Evolutionary conservation across 2,113 vertebrate genomes (phyloP), one percentile per base, ranked within the genome.

Genomic region (Vulpes vulpes): DNA sequence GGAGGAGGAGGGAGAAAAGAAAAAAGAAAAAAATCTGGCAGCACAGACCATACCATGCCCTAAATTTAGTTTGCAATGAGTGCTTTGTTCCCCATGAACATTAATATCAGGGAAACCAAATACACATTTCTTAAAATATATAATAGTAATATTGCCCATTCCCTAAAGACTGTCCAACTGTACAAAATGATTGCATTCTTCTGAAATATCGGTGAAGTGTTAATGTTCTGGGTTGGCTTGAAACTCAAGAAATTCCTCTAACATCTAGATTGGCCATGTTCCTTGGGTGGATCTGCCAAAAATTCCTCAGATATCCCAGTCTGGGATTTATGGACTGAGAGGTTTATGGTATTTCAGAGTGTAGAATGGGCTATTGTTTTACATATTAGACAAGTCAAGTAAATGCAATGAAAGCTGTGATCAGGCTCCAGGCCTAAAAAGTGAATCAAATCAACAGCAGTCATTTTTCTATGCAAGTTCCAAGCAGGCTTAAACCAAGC

Each of bases 241-340:
- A 98, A 97, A 95, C 92, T 80, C 88, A 96, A 89, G 43, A 93
- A 98, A 98, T 98, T 98, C 96, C 96, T 99, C 97, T 98, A 95
- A 98, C 97, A 98, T 98, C 96, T 97, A 96, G 73, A 96, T 98
- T 98, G 98, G 98, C 98, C 95, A 79, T 64, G 60, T 73, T 98
- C 97, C 98, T 97, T 57, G 73, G 74, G 96, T 97, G 94, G 64
- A 93, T 97, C 94, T 98, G 98, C 98, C 98, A 99, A 97, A 97
- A 98, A 98, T 99, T 98, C 98, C 97, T 98, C 93, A 96, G 98
- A 97, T 98, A 98, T 98, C 98, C 98, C 8, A 57, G 87, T 57
- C 97, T 97, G 96, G 96, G 97, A 99, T 98, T 99, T 98, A 98
- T 98, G 23, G 57, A 94, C 98, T 98, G 98, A 98, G 97, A 98